These are phyloP conservation scores for Pelodytes ibericus DNA, from an alignment of 2,797 vertebrate species.

Conservation along the genomic window DNA sequence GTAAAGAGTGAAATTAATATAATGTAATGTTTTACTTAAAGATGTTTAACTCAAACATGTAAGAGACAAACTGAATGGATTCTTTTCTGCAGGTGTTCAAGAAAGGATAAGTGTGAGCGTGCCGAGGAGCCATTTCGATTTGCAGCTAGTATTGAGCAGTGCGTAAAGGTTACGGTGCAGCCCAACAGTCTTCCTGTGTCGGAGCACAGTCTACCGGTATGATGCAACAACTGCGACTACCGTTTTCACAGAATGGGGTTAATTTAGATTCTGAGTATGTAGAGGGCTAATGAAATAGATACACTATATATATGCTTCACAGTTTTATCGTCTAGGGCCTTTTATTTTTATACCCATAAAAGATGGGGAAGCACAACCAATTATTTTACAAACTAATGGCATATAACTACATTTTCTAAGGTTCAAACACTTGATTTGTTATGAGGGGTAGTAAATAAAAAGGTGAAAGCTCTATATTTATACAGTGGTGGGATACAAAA, in stretches of 20 bases:
- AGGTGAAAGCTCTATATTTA: too few relatives aligned
- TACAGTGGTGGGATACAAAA: too few relatives aligned
- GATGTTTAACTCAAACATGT: not conserved
- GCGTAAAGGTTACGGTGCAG: slow-evolving; percentile 85
- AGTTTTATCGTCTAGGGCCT: too few relatives aligned
- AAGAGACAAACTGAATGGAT: not conserved
- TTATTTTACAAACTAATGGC: too few relatives aligned
- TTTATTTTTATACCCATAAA: too few relatives aligned
- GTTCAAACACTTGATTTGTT: too few relatives aligned
- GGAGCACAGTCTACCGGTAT: slow-evolving; percentile 86
- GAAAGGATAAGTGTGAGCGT: slow-evolving; percentile 86
- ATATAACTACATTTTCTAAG: too few relatives aligned
- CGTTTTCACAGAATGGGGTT: not conserved
- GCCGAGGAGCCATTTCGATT: slow-evolving; percentile 89
- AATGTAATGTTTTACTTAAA: not conserved
- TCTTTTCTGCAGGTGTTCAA: slow-evolving; percentile 82
- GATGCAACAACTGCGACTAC: slow-evolving; percentile 49
- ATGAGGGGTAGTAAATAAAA: too few relatives aligned
- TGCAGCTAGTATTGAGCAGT: slow-evolving; percentile 85
- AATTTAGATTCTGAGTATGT: too few relatives aligned
- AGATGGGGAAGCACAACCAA: too few relatives aligned
- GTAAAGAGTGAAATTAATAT: not conserved
- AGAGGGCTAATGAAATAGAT: too few relatives aligned
- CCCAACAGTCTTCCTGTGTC: slow-evolving; percentile 96
- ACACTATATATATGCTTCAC: too few relatives aligned